Conservation (phyloP, 2,113 vertebrate genomes). For the Ictalurus furcatus region DNA sequence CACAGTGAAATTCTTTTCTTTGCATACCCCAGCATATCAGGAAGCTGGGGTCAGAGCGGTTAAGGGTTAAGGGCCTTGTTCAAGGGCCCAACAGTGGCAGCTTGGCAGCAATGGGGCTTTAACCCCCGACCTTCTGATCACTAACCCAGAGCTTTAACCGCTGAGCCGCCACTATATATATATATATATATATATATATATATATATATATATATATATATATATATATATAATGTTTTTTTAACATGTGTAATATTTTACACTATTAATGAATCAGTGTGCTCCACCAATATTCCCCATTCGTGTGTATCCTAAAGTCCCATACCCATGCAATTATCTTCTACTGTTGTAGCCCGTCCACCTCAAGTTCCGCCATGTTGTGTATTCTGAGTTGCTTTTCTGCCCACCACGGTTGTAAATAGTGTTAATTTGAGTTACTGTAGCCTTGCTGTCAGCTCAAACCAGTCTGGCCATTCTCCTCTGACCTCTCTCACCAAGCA, state of each 20-base stretch:
- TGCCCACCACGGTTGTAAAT: background rate
- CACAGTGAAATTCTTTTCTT: too few species aligned
- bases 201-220: too few species aligned
- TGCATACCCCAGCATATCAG: too few species aligned
- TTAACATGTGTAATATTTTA: background rate
- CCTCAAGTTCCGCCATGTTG: background rate
- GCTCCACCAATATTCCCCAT: background rate
- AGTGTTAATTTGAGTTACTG: background rate
- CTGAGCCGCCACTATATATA: too few species aligned
- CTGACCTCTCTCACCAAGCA: background rate
- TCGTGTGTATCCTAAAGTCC: background rate
- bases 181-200: too few species aligned
- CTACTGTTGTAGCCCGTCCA: background rate
- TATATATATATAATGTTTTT: too few species aligned
- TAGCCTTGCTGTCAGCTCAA: background rate
- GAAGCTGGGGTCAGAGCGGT: too few species aligned
- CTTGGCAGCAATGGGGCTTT: too few species aligned
- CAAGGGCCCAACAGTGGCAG: too few species aligned
- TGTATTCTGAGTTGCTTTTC: background rate
- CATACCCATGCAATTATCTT: background rate
- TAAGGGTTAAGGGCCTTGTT: too few species aligned
- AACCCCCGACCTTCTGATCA: too few species aligned
- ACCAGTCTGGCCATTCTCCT: background rate
- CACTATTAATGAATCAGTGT: background rate
- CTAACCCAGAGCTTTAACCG: too few species aligned